phyloP scores from a whole-genome alignment of 92 coral and sea anemone genomes.

The Parazoanthus darwini region DNA sequence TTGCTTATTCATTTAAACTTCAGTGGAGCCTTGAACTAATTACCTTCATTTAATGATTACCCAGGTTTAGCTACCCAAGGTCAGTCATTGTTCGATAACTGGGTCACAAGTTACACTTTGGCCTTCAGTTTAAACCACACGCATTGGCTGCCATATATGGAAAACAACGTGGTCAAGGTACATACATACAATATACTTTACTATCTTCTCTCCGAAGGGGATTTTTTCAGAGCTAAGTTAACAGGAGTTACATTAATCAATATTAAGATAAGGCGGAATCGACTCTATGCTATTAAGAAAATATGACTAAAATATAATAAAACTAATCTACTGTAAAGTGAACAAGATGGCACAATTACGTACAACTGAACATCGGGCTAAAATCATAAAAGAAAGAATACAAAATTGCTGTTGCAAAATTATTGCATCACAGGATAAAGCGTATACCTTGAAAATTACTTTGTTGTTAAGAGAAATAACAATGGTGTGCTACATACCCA shows the following conservation, averaged over 20 bases:
- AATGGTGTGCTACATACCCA: not conserved
- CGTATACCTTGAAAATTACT: not conserved
- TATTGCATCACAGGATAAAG: not conserved
- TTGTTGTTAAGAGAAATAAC: not conserved
- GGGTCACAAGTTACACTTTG: constrained; percentile 82
- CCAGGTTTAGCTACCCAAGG: constrained; percentile 95
- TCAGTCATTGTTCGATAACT: constrained; percentile 91
- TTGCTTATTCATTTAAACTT: no score
- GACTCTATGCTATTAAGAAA: no score
- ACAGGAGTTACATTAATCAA: no score
- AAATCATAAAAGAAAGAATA: no score
- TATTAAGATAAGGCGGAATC: no score
- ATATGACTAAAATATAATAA: no score
- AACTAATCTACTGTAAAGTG: no score
- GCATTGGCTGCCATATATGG: constrained; percentile 67
- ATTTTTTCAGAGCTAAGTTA: no score
- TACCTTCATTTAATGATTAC: not conserved
- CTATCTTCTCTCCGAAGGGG: no score
- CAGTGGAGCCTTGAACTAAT: not conserved
- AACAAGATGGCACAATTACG: not conserved
- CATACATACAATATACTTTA: no score
- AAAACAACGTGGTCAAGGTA: constrained; percentile 71
- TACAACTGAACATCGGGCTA: no score
- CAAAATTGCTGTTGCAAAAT: not conserved
- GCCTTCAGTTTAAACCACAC: constrained; percentile 78